Percentiles rank a stretch among this genome's conserved stretches.
phyloP scores from a whole-genome alignment of 2,888 invertebrate genomes.

The Trachelus stipa region DNA sequence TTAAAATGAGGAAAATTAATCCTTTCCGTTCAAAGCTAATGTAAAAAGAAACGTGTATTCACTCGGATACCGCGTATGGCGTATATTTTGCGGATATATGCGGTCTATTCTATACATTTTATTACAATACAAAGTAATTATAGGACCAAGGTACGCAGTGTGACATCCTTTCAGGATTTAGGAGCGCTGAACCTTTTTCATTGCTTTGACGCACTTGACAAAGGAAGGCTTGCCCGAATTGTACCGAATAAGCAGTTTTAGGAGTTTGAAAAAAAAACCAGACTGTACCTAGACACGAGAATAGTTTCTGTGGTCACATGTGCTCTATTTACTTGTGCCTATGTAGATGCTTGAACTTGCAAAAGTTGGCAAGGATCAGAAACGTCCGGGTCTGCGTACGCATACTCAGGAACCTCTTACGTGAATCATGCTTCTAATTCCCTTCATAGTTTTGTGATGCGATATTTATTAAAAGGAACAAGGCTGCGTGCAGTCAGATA shows the following conservation, averaged over 20 bases:
- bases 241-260: background rate
- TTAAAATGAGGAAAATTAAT: background rate
- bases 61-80: background rate
- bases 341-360: background rate
- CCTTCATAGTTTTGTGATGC: background rate
- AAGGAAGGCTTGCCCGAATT: background rate
- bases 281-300: background rate
- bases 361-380: background rate
- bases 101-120: background rate
- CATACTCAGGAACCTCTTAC: background rate
- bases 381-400: background rate
- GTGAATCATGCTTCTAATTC: background rate
- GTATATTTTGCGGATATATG: background rate
- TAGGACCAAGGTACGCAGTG: background rate
- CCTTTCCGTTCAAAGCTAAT: background rate
- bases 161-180: background rate
- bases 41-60: background rate
- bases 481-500: background rate
- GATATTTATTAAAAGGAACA: background rate
- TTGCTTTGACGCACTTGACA: background rate
- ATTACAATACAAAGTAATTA: background rate
- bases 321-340: background rate
- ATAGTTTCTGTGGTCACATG: background rate
- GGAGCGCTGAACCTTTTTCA: background rate
- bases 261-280: background rate